Evolutionary conservation across 1,140 invertebrate genomes (phyloP).

Genomic region (Prorops nasuta): DNA sequence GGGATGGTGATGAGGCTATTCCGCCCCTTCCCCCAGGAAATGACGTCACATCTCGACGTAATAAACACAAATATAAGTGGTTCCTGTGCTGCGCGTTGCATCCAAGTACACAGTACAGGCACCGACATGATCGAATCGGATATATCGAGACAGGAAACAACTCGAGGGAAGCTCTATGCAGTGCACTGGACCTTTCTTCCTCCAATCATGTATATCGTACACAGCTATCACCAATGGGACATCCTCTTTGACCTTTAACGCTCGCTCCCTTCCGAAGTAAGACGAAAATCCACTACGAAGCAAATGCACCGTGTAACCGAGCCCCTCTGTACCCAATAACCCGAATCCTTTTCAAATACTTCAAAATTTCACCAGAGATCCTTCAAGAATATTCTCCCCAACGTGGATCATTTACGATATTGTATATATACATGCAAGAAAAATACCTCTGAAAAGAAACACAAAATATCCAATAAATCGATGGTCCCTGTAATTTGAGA

Average conservation of each 20-base stretch:
- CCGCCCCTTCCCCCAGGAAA: slow-evolving; percentile 32
- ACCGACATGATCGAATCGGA: slow-evolving; percentile 27
- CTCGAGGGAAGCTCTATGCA: not conserved
- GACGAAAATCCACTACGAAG: too few relatives aligned
- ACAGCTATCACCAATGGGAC: not conserved
- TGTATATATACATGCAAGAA: too few relatives aligned
- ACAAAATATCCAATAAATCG: too few relatives aligned
- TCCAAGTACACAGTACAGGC: slow-evolving; percentile 19
- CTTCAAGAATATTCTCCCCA: too few relatives aligned
- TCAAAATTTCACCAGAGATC: too few relatives aligned
- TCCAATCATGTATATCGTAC: not conserved
- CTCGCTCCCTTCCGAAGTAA: too few relatives aligned
- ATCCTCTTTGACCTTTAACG: not conserved
- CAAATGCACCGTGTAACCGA: too few relatives aligned
- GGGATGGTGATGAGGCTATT: slow-evolving; percentile 36
- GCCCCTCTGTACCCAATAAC: too few relatives aligned
- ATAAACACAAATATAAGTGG: slow-evolving; percentile 36
- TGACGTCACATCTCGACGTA: slow-evolving; percentile 36
- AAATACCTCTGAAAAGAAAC: too few relatives aligned
- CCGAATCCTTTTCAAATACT: too few relatives aligned
- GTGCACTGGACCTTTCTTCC: not conserved
- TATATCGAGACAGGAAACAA: slow-evolving; percentile 5
- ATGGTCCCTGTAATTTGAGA: too few relatives aligned
- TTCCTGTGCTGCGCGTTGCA: slow-evolving; percentile 23
- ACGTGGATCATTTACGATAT: too few relatives aligned